Conservation (phyloP, 2,797 vertebrate species). For the Serranus cabrilla region DNA sequence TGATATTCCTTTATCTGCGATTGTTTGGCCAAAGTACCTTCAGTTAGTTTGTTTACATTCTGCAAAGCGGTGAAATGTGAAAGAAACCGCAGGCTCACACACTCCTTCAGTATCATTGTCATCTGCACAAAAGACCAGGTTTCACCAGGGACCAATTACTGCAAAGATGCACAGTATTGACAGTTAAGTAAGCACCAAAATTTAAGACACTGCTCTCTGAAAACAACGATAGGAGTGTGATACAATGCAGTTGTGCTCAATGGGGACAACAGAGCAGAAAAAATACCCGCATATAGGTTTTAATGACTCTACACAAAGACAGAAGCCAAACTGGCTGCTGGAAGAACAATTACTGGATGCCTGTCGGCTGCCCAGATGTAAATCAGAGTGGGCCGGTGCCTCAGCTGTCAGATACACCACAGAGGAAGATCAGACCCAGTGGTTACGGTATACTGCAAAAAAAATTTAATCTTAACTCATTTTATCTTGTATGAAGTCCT, state of each 20-base stretch:
- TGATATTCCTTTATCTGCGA: slow-evolving; percentile 3
- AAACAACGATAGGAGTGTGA: slow-evolving; percentile 22
- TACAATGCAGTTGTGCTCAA: slow-evolving; percentile 19
- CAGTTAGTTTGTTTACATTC: neutral
- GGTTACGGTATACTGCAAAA: slow-evolving; percentile 25
- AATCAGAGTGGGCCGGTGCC: slow-evolving; percentile 65
- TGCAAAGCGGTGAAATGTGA: slow-evolving; percentile 5
- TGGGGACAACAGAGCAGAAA: neutral
- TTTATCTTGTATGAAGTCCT: slow-evolving; percentile 9
- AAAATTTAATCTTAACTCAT: slow-evolving; percentile 18
- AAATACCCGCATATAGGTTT: slow-evolving; percentile 49
- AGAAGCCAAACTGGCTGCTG: slow-evolving; percentile 66
- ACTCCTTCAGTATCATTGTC: slow-evolving; percentile 8
- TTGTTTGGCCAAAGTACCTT: neutral
- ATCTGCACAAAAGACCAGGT: slow-evolving; percentile 24
- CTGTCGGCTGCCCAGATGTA: slow-evolving; percentile 66
- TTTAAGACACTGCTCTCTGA: slow-evolving; percentile 30
- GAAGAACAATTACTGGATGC: slow-evolving; percentile 74
- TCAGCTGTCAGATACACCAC: slow-evolving; percentile 65
- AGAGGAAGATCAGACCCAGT: slow-evolving; percentile 39
- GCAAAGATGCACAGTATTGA: slow-evolving; percentile 43
- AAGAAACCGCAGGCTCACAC: neutral
- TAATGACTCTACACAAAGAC: slow-evolving; percentile 48
- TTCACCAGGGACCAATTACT: slow-evolving; percentile 52
- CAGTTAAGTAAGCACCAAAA: slow-evolving; percentile 39